phyloP scores from a whole-genome alignment of 1,140 invertebrate genomes.

The Temnothorax longispinosus region DNA sequence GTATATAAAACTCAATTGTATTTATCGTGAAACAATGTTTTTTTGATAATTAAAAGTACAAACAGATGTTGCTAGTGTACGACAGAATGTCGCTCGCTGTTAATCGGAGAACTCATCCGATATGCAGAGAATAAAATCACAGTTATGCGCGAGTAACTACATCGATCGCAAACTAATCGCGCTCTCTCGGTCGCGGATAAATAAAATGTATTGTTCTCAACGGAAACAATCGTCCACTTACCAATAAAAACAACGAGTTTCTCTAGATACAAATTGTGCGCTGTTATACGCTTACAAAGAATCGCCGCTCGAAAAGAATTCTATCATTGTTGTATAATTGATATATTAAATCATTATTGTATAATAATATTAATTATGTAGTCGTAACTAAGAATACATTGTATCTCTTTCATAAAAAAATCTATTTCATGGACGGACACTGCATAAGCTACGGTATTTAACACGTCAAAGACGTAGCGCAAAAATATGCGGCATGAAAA shows the following conservation, averaged over 20 bases:
- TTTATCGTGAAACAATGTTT: not conserved
- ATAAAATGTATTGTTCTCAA: constrained; percentile 36
- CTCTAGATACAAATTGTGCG: not conserved
- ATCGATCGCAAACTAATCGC: constrained; percentile 21
- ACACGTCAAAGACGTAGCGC: constrained; percentile 8
- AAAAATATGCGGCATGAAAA: not conserved
- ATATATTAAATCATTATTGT: constrained; percentile 21
- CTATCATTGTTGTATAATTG: not conserved
- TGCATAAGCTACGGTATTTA: constrained; percentile 57
- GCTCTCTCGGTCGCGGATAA: not conserved
- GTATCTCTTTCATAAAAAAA: constrained; percentile 38
- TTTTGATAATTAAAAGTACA: constrained; percentile 10
- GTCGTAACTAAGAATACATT: constrained; percentile 39
- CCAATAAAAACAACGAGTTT: not conserved
- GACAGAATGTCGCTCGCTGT: constrained; percentile 10
- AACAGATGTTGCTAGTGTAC: not conserved
- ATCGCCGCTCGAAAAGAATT: not conserved
- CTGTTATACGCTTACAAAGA: not conserved
- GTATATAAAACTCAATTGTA: not conserved
- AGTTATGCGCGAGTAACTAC: not conserved
- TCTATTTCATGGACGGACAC: constrained; percentile 67
- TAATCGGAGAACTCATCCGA: constrained; percentile 2
- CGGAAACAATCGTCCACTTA: not conserved
- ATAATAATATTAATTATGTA: constrained; percentile 5
- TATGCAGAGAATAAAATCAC: constrained; percentile 13